Base-by-base conservation (phyloP, 2,888 invertebrate species). In the Zootermopsis nevadensis region DNA sequence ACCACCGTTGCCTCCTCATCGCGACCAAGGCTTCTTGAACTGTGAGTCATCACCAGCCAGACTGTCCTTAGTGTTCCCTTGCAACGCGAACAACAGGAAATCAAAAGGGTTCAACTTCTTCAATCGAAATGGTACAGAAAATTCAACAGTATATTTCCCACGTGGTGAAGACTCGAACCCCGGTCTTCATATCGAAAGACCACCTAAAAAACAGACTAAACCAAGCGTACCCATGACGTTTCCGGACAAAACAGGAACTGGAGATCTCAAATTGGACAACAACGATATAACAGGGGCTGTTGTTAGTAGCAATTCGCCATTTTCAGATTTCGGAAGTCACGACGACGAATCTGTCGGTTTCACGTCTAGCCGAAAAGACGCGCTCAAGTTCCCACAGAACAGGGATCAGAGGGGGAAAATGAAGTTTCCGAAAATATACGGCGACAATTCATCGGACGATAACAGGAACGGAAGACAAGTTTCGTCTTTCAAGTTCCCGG, bases 211-310 rank as follows among this genome's bases (percentile, higher is more conserved):
- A 53, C 53, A 53, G 2, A 79, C n/a, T 3, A 60, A 79, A 30
- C 24, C 6, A 19, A 55, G 55, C 19, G 31, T n/a, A 12, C 82
- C 83, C 0, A 86, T 86, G 86, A 85, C 86, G 74, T 88, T 87
- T 84, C 87, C 88, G 0, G 87, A 87, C 81, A 83, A 87, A 69
- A 88, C 87, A 0, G 87, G 87, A 2, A 87, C 87, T 6, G 88
- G 88, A 0, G 87, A 87, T 79, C 84, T 88, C 31, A 84, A 86
- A 22, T 84, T 87, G 76, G 87, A 87, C 69, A 60, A 84, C 12
- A 86, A 87, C 67, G 85, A 86, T 24, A 8, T 42, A 1, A 38
- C 38, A 1, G n/a, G 38, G 3, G 24, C 35, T 22, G 38, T 69
- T 24, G 0, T 60, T 8, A n/a, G 27, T 8, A n/a, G 27, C 27